Evolutionary conservation across 2,888 invertebrate genomes (phyloP), one percentile per base, ranked within the genome.

Genomic region (Tenthredo amoena): DNA sequence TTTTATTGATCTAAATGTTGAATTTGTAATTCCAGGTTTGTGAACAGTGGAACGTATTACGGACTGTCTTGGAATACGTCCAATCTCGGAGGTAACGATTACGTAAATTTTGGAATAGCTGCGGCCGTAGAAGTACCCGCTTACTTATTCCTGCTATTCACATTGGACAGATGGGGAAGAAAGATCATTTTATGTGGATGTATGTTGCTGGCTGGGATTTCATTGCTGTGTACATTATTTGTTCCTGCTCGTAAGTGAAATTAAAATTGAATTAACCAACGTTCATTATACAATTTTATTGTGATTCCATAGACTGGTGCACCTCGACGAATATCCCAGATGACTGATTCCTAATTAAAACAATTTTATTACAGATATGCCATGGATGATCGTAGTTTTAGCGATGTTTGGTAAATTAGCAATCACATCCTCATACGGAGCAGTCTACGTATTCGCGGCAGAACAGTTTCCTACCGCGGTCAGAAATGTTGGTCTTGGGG

Each of bases 401-500:
- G 96, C 96, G 2, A 96, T 97, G 96, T 91, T 96, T 62, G 97
- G 96, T 10, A 97, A 97, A 93, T 92, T 97, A 87, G 95, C 96
- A 65, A 96, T 97, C 84, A 96, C 96, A 1, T 95, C 96, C 0
- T 96, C 96, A 37, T 97, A 97, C 89, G 97, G 96, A 72, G 96
- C 96, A 0, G 95, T 97, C 68, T 97, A 97, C 89, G 95, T 97
- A 79, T 96, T 96, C 91, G 96, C 96, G 0, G 96, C 96, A 1
- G 97, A 97, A 93, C 96, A 96, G 91, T 97, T 96, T 89, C 97
- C 97, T 26, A 97, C 97, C 7, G 96, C 96, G n/a, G 96, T 97
- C 58, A 93, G 96, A 87, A 96, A 96, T 89, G 95, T 95, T 65
- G 96, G 95, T 43, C 92, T 96, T 62, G 96, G 96, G 10, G 95